A percentile compares a stretch with the other conserved stretches of the same genome.
Evolutionary conservation across 2,888 invertebrate species (phyloP).

Genomic region (Drosophila antonietae): DNA sequence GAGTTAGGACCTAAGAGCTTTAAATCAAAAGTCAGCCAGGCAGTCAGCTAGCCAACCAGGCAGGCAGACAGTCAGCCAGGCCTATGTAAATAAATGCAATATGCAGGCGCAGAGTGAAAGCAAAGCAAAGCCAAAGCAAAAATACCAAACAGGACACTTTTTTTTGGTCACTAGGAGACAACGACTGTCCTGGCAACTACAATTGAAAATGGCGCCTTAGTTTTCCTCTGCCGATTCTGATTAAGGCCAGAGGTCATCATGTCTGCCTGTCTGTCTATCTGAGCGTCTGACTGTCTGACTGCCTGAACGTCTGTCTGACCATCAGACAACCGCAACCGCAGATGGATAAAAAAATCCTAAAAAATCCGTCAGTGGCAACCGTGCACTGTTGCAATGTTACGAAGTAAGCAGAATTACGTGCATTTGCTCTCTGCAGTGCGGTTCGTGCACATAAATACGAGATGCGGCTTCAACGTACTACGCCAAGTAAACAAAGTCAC

Average conservation of each 20-base stretch:
- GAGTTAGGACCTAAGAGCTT: slow-evolving; percentile 72
- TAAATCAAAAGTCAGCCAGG: slow-evolving; percentile 73
- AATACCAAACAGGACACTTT: slow-evolving; percentile 47
- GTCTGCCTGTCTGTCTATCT: slow-evolving; percentile 13
- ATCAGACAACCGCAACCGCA: slow-evolving; percentile 68
- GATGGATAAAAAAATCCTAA: slow-evolving; percentile 42
- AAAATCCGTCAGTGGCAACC: slow-evolving; percentile 54
- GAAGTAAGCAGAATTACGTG: slow-evolving; percentile 81
- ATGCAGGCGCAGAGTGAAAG: slow-evolving; percentile 62
- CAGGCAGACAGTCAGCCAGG: slow-evolving; percentile 42
- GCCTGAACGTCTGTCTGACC: slow-evolving; percentile 32
- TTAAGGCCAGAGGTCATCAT: slow-evolving; percentile 64
- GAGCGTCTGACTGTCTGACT: slow-evolving; percentile 22
- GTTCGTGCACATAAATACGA: slow-evolving; percentile 80
- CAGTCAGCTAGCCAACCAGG: slow-evolving; percentile 21
- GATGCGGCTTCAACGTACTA: slow-evolving; percentile 43
- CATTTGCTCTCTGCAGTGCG: slow-evolving; percentile 79
- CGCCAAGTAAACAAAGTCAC: slow-evolving; percentile 73
- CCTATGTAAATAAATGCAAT: slow-evolving; percentile 78
- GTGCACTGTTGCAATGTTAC: slow-evolving; percentile 65
- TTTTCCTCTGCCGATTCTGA: slow-evolving; percentile 65
- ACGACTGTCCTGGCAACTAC: slow-evolving; percentile 36
- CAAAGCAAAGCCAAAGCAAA: slow-evolving; percentile 46
- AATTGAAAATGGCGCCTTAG: slow-evolving; percentile 72
- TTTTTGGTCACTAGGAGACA: slow-evolving; percentile 55